Conservation (phyloP, 2,888 invertebrate species). For the Allolobophora icterica region DNA sequence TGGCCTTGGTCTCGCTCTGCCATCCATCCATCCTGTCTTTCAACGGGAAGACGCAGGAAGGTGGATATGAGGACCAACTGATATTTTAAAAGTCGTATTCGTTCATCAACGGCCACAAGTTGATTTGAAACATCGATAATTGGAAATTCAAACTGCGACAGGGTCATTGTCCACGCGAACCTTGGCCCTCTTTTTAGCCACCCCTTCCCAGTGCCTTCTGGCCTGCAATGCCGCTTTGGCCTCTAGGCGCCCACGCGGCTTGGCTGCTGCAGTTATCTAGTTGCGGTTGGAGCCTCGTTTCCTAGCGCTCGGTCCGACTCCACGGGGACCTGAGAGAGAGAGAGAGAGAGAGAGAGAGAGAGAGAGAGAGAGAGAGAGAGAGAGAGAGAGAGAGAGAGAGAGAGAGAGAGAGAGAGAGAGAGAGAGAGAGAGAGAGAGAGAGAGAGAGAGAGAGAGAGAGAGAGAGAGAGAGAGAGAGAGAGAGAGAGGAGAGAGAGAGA, state of each 20-base stretch:
- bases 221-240: background rate
- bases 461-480: too few relatives aligned
- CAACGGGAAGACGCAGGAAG: background rate
- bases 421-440: too few relatives aligned
- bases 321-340: background rate
- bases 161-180: conserved; percentile 11
- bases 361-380: too few relatives aligned
- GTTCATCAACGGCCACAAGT: background rate
- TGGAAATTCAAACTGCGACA: background rate
- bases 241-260: background rate
- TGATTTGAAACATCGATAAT: background rate
- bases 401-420: too few relatives aligned
- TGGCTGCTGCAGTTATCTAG: background rate
- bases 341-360: too few relatives aligned
- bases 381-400: too few relatives aligned
- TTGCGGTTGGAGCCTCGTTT: background rate
- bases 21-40: background rate
- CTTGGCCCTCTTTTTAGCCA: background rate
- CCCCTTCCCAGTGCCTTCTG: background rate
- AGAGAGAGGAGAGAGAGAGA: too few relatives aligned
- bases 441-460: too few relatives aligned
- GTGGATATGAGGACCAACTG: too few relatives aligned
- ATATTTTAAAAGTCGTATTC: too few relatives aligned
- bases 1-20: background rate
- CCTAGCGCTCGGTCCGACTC: background rate